Base-by-base conservation (phyloP, 2,113 vertebrate genomes). In the Oxygymnocypris stewartii region DNA sequence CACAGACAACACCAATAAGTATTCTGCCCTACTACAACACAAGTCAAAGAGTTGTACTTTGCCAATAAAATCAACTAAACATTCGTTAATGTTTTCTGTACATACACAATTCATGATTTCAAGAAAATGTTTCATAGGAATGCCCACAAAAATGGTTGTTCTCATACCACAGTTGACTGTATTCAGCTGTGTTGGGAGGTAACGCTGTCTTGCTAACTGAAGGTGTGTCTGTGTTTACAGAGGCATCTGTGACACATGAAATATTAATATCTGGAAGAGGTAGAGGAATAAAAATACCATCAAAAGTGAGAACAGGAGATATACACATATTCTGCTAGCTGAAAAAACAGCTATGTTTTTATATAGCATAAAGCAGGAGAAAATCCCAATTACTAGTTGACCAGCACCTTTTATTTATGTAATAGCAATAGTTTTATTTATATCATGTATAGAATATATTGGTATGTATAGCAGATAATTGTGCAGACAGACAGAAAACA, bases 171-270 rank as follows among this genome's bases (percentile, higher is more conserved):
- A 71, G 35, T 81, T 87, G 73, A 86, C 76, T 89, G 87, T 49
- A 81, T 85, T 87, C 86, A 90, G 31, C 88, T 87, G 89, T 87
- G 61, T 42, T 84, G 85, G 88, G 87, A 90, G 88, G 51, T 79
- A 67, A 89, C 89, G 85, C 86, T 87, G 49, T 90, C 89, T 86
- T 86, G 82, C 90, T 90, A 91, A 93, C 91, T 88, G 91, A 82
- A 69, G 63, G 18, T 51, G 63, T 44, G 79, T 89, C 88, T 90
- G 87, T 92, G 90, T 94, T 94, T 93, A 93, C 92, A 57, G 88
- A 92, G 89, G 91, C 93, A 94, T 92, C 93, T 92, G 90, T 90
- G 82, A 84, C 47, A 81, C 54, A 94, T 95, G 51, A 94, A 95
- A 95, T 94, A 95, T 95, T 95, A 87, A 95, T 94, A 85, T 44